Evolutionary conservation across 2,113 vertebrate genomes (phyloP), one percentile per base, ranked within the genome.

Genomic region (Hiodon tergisus): DNA sequence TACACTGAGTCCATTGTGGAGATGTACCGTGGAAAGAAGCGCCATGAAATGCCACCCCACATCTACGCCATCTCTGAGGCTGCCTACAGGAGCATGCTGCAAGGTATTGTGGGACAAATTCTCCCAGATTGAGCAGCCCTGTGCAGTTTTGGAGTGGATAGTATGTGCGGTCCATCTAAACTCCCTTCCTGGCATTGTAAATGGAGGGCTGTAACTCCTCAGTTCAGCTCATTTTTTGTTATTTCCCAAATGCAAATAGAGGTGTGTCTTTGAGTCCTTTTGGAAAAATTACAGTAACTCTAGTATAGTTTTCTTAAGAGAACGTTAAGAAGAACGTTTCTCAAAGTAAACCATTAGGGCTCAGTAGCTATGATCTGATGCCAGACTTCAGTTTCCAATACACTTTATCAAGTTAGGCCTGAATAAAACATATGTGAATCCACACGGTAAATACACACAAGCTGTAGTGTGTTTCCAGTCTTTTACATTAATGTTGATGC

Each of bases 11-110:
- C 93, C 82, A 97, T 97, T 0, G 93, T 97, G 76, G 95, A 96
- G 81, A 95, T 97, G 93, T 97, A 97, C 81, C 88, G 94, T 1
- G 95, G 95, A 67, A 97, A 95, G 84, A 97, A 97, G 57, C 93
- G 95, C 3, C 95, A 97, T 0, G 95, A 97, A 83, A 93, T 96
- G 89, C 95, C 95, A 0, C 95, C 95, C 0, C 95, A 97, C 69
- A 94, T 97, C 81, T 97, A 97, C 1, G 95, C 95, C 9, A 94
- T 97, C 86, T 95, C 95, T 0, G 95, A 97, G 83, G 91, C 93
- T 0, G 95, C 95, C 52, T 97, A 96, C 86, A 89, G 94, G 16
- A 97, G 95, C 90, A 97, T 97, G 95, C 87, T 96, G 2, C 95
- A 97, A 92, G 95, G 95, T 97, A 89, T 75, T 67, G 75, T 68